These are phyloP conservation scores for Channallabes apus DNA, from an alignment of 2,797 vertebrate species.

Conservation along the genomic window DNA sequence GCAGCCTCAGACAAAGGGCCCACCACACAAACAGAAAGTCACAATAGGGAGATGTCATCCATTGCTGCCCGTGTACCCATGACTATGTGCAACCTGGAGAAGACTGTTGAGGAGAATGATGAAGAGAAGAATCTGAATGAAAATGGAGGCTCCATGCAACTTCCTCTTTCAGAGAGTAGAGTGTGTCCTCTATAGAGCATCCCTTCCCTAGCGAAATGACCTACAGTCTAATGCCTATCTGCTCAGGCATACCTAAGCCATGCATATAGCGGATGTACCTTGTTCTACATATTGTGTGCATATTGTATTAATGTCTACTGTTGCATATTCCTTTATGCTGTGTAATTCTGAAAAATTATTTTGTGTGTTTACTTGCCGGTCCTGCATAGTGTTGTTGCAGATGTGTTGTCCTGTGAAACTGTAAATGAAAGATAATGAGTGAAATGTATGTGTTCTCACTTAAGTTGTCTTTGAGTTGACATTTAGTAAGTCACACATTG, in stretches of 20 bases:
- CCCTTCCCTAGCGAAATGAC: background rate
- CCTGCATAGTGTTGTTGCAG: background rate
- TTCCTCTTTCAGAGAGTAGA: constrained; percentile 45
- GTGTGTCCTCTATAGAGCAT: constrained; percentile 49
- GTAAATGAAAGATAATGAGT: background rate
- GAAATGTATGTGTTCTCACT: background rate
- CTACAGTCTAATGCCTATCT: constrained; percentile 11
- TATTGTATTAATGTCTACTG: constrained; percentile 25
- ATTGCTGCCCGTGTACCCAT: constrained; percentile 70
- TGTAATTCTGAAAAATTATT: constrained; percentile 24
- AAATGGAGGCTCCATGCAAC: constrained; percentile 42
- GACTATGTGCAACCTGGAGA: constrained; percentile 47
- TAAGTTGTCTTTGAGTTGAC: background rate
- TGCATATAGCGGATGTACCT: constrained; percentile 14
- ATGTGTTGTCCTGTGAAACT: background rate
- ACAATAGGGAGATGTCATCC: constrained; percentile 76
- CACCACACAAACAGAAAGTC: constrained; percentile 67
- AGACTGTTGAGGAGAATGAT: constrained; percentile 46
- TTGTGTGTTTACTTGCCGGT: constrained; percentile 25
- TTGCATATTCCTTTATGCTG: constrained; percentile 27
- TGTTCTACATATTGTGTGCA: constrained; percentile 18
- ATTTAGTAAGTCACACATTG: background rate
- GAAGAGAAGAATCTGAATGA: constrained; percentile 42
- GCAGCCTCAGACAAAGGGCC: constrained; percentile 71
- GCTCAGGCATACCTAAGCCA: background rate